phyloP scores from a whole-genome alignment of 2,113 vertebrate genomes.

The Oreotrochilus melanogaster region DNA sequence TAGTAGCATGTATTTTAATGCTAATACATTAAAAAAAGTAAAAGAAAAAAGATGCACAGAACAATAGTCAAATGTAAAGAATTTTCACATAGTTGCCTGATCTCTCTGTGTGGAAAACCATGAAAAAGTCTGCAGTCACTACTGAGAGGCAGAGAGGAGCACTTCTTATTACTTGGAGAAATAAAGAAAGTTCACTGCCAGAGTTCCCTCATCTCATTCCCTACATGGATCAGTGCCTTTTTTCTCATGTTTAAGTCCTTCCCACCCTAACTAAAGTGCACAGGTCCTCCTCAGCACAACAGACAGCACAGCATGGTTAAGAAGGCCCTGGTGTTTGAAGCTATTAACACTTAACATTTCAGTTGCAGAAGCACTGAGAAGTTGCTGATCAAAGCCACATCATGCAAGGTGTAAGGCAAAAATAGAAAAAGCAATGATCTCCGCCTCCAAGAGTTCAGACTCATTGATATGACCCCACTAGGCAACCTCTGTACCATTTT shows the following conservation, averaged over 20 bases:
- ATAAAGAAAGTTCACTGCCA: background rate
- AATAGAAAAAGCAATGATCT: background rate
- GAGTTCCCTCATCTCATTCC: background rate
- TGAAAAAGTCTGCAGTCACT: background rate
- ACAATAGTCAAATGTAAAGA: background rate
- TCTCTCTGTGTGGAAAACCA: background rate
- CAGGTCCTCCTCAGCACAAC: background rate
- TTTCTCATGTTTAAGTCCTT: background rate
- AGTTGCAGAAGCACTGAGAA: background rate
- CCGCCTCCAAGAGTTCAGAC: background rate
- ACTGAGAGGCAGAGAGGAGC: background rate
- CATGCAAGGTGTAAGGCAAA: background rate
- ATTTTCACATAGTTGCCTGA: background rate
- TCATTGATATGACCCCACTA: background rate
- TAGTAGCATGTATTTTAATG: background rate
- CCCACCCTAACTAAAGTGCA: background rate
- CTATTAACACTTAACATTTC: background rate
- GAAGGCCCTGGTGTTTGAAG: background rate
- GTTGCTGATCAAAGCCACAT: background rate
- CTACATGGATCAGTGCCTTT: background rate
- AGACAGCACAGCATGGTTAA: background rate
- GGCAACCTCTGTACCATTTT: background rate
- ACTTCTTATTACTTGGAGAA: background rate
- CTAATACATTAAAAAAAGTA: background rate
- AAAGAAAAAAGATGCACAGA: slow-evolving; percentile 31